Base-by-base conservation (phyloP, 2,113 vertebrate species). In the Gavialis gangeticus region DNA sequence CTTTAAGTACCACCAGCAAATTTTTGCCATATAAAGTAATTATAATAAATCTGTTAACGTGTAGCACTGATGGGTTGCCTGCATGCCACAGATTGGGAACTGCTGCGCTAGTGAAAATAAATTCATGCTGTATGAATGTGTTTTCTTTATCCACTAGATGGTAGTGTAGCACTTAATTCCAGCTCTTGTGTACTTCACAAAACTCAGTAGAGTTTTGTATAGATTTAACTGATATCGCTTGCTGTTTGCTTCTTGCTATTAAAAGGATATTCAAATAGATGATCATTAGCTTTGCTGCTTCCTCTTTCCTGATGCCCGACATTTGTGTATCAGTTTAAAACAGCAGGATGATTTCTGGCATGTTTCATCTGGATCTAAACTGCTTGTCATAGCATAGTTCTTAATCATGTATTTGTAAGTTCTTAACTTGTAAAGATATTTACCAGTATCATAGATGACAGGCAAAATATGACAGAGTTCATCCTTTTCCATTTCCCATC, bases 71-170 rank as follows among this genome's bases (percentile, higher is more conserved):
- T 9, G 46, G 46, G 46, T 46, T 46, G 46, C 46, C 46, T 46
- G 7, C 8, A 9, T 46, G 46, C 46, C 46, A 46, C 46, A 46
- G 46, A 46, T 46, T 46, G 46, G 46, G 46, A 46, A 46, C 46
- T 46, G 46, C 10, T 6, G 10, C 3, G 0, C 46, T 67, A 78
- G 76, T 55, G 34, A 86, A 37, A 84, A 54, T 24, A 62, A 82
- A 55, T 19, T 22, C 0, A 0, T 8, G 18, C 69, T 34, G 75
- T 57, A 10, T 4, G 30, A 15, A 64, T 3, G 11, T 79, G 81
- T 78, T 83, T 34, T 0, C 71, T 94, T 76, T 85, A 73, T 84
- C 87, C 97, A 95, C 94, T 95, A 96, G 96, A 67, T 97, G 96
- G 94, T 95, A 92, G 67, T 77, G 87, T 90, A 85, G 60, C 58